Percentiles rank a stretch among this genome's conserved stretches.
phyloP scores from a whole-genome alignment of 92 coral and sea anemone species.

The Epizoanthus scotinus region DNA sequence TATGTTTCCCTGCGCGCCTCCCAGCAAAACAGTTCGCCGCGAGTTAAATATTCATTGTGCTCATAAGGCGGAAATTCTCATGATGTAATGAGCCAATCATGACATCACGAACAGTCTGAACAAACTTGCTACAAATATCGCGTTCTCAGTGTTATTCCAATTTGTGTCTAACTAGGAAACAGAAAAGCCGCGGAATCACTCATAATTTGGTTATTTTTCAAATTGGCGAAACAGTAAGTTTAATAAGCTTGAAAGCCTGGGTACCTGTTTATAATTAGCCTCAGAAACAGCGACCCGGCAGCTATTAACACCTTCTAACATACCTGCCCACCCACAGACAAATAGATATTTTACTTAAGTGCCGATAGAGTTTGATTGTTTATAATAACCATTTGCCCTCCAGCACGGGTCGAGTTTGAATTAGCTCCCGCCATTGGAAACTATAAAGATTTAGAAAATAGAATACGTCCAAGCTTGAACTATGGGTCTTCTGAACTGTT shows the following conservation, averaged over 20 bases:
- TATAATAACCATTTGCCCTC: too few species aligned
- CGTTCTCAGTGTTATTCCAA: not conserved
- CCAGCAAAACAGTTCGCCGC: conserved; percentile 3
- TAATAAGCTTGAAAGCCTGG: not conserved
- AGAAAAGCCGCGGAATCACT: not conserved
- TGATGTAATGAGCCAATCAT: conserved; percentile 88
- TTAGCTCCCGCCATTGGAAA: too few species aligned
- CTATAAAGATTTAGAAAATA: too few species aligned
- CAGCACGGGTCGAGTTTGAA: too few species aligned
- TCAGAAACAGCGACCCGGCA: conserved; percentile 15
- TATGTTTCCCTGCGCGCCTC: conserved; percentile 12
- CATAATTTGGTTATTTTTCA: not conserved
- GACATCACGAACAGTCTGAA: conserved; percentile 37
- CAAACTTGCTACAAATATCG: conserved; percentile 12
- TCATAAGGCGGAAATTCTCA: conserved; percentile 72
- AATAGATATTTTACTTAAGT: too few species aligned
- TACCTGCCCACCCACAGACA: conserved; percentile 4
- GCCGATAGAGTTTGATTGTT: too few species aligned
- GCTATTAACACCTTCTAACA: conserved; percentile 22
- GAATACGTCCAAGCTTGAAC: too few species aligned
- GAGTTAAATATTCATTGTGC: conserved; percentile 77
- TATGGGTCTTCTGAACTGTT: too few species aligned
- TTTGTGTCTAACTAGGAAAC: not conserved
- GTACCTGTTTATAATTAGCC: not conserved
- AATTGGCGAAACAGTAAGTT: not conserved